Evolutionary conservation across 2,888 invertebrate species (phyloP), one percentile per base, ranked within the genome.

Genomic region (Lissonota sp.): DNA sequence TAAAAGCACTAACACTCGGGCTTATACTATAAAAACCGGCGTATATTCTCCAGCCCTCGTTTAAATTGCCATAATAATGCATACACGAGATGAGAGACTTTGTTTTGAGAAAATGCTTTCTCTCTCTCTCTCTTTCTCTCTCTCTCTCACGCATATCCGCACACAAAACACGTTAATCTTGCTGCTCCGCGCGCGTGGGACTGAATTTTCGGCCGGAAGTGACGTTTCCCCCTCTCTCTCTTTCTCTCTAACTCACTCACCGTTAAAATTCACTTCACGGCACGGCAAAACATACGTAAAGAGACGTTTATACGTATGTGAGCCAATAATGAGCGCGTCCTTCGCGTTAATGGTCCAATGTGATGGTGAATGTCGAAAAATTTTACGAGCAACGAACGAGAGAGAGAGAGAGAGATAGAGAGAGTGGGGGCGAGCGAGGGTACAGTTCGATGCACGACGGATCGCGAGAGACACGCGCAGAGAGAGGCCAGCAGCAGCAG

Each of bases 121-220:
- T 26, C 26, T 26, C 26, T 26, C 26, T 26, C 26, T 26, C 26
- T 26, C 26, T 26, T 3, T 3, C 26, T 26, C 26, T 26, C 26
- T 26, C 26, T 26, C 26, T 3, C 26, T 26, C 26, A 26, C 26
- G 26, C 26, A 26, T 26, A 3, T 26, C 26, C 26, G 26, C 53
- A 14, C 53, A 53, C 5, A 4, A 5, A 16, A 16, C 53, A 49
- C 53, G 5, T n/a, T 53, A 14, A 7, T 1, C 16, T 14, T 5
- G 6, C 6, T 14, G 6, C 6, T 16, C 16, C 55, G 16, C 74
- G 16, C 74, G 39, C 42, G 12, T 6, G 8, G 14, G 40, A 66
- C 7, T 51, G n/a, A 14, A 58, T 51, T 8, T 66, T 57, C 73
- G 73, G 46, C 66, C 42, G 73, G 73, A 74, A 73, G 46, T 39